These are phyloP conservation scores for Tiliacea aurago DNA, from an alignment of 2,888 invertebrate genomes.

Conservation along the genomic window DNA sequence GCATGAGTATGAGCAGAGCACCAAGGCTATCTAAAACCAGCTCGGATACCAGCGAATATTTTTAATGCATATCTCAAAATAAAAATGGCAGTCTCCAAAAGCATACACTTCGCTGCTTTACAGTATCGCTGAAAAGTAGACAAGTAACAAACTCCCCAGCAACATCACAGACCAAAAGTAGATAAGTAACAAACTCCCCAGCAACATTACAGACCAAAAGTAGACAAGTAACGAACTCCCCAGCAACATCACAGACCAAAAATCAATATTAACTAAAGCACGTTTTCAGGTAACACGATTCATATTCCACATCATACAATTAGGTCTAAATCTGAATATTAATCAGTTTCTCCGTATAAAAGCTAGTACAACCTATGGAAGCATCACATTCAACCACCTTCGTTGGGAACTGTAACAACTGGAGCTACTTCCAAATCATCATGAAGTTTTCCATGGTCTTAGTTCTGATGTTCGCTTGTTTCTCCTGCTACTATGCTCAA, in stretches of 20 bases:
- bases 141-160: neutral
- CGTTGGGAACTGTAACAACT: neutral
- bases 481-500: slow-evolving; percentile 33
- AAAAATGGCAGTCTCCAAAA: neutral
- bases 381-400: slow-evolving; percentile 37
- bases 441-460: slow-evolving; percentile 48
- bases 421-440: neutral
- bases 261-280: slow-evolving; percentile 13
- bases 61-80: neutral
- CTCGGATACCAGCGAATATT: too few species aligned
- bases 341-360: slow-evolving; percentile 41
- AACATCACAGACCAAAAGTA: neutral
- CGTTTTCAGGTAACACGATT: neutral
- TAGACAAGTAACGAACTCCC: neutral
- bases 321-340: slow-evolving; percentile 45
- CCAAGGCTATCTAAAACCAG: neutral
- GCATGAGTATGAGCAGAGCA: neutral
- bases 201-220: neutral
- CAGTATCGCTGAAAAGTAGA: too few species aligned
- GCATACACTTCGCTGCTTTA: neutral
- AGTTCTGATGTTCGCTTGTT: slow-evolving; percentile 31
- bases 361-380: neutral
- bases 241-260: neutral
- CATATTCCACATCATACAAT: slow-evolving; percentile 20
- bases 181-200: too few species aligned